Percentiles rank a stretch among this genome's conserved stretches.
These are phyloP conservation scores for Calosoma granatense DNA, from an alignment of 1,140 invertebrate genomes.

Conservation along the genomic window DNA sequence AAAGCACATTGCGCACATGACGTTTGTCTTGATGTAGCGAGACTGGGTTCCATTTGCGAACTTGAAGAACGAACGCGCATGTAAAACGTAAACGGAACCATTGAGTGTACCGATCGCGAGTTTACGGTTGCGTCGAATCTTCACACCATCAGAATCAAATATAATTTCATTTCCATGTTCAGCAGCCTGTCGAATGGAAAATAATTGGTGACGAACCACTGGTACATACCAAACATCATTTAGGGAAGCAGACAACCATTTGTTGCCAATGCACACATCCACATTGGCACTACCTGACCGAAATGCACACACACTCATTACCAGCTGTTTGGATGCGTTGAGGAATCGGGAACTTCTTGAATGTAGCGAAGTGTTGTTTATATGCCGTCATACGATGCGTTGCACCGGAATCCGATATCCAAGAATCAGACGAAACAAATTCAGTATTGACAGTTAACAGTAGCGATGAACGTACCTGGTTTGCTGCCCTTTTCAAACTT, in stretches of 20 bases:
- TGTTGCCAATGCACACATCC: neutral
- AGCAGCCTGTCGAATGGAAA: neutral
- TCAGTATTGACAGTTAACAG: neutral
- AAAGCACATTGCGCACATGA: constrained; percentile 17
- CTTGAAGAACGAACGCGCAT: neutral
- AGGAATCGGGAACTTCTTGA: constrained; percentile 17
- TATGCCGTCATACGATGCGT: constrained; percentile 19
- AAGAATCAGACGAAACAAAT: constrained; percentile 10
- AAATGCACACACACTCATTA: neutral
- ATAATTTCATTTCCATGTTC: neutral
- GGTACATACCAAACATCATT: constrained; percentile 16
- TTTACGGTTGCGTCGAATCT: neutral
- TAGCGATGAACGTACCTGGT: neutral
- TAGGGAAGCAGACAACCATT: constrained; percentile 13
- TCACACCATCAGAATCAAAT: neutral
- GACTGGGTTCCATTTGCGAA: neutral
- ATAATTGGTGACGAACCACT: constrained; percentile 13
- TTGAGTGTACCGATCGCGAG: neutral
- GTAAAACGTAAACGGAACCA: neutral
- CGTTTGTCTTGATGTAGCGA: constrained; percentile 18
- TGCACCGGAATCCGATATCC: constrained; percentile 16
- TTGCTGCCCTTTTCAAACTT: no score
- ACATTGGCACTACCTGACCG: neutral
- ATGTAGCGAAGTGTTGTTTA: constrained; percentile 17
- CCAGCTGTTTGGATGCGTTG: constrained; percentile 12